A percentile compares a stretch with the other conserved stretches of the same genome.
These are phyloP conservation scores for Hyposoter dolosus DNA, from an alignment of 2,888 invertebrate genomes.

Conservation along the genomic window DNA sequence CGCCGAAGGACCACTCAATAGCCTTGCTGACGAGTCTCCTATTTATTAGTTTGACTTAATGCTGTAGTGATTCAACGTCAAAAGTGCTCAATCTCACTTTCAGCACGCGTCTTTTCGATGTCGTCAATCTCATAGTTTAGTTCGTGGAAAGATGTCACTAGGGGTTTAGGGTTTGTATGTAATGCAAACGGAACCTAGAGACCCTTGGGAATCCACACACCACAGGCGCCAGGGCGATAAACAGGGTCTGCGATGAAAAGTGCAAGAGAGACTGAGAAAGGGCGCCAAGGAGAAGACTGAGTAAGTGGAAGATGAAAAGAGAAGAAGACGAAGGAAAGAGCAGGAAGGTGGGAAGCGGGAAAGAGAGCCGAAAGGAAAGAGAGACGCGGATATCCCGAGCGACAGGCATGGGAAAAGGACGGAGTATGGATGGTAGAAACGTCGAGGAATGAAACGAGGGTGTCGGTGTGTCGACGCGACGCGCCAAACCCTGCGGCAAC, in stretches of 20 bases:
- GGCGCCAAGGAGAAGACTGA: conserved; percentile 12
- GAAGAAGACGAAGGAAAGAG: conserved; percentile 15
- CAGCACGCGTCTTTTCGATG: not conserved
- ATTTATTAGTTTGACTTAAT: not conserved
- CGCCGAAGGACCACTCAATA: not conserved
- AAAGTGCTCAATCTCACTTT: conserved; percentile 6
- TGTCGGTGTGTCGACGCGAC: conserved; percentile 76
- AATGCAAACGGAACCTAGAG: conserved; percentile 71
- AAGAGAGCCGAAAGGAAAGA: conserved; percentile 29
- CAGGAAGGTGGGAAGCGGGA: conserved; percentile 3
- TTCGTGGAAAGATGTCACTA: conserved; percentile 33
- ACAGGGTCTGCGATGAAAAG: conserved; percentile 62
- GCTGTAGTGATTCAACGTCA: not conserved
- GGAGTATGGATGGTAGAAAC: conserved; percentile 47
- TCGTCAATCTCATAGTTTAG: conserved; percentile 26
- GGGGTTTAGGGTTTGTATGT: conserved; percentile 67
- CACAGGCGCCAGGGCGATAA: conserved; percentile 70
- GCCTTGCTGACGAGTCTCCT: not conserved
- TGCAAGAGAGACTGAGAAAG: conserved; percentile 52
- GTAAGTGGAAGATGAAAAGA: conserved; percentile 11
- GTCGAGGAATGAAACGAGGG: conserved; percentile 69
- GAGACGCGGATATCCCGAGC: conserved; percentile 3
- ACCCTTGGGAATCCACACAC: conserved; percentile 56
- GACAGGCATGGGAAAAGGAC: conserved; percentile 28
- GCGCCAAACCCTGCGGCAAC: conserved; percentile 77